Conservation (phyloP, 1,140 invertebrate species). For the Homalodisca vitripennis region DNA sequence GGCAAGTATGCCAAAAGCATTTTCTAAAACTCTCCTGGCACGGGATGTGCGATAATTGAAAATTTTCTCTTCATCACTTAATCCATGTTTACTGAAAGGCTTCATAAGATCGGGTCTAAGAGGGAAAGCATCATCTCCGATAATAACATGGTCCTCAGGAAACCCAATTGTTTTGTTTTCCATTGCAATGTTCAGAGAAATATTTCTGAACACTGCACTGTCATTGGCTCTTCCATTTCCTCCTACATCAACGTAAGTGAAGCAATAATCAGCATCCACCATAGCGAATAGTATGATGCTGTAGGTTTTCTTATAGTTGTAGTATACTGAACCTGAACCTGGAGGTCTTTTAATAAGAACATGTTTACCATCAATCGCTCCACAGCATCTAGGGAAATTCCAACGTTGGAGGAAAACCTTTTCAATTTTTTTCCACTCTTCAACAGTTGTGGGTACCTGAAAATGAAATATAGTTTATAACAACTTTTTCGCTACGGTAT, state of each 20-base stretch:
- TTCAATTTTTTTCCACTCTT: not conserved
- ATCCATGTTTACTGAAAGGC: constrained; percentile 31
- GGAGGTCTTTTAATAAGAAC: not conserved
- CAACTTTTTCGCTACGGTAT: too few species aligned
- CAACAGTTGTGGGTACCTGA: constrained; percentile 5
- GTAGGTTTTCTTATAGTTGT: not conserved
- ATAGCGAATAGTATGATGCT: not conserved
- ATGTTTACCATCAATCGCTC: not conserved
- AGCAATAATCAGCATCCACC: constrained; percentile 5
- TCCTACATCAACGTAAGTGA: constrained; percentile 12
- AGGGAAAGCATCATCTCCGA: constrained; percentile 36
- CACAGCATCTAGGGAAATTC: constrained; percentile 5
- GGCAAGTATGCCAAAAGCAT: constrained; percentile 50
- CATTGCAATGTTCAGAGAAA: constrained; percentile 30
- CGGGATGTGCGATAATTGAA: constrained; percentile 18
- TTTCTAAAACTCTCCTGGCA: constrained; percentile 46
- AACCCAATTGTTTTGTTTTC: constrained; percentile 29
- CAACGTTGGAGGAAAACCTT: not conserved
- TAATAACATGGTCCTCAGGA: constrained; percentile 27
- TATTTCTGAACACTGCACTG: constrained; percentile 22
- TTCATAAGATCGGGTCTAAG: constrained; percentile 30
- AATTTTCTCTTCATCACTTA: constrained; percentile 1
- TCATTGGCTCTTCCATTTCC: constrained; percentile 29
- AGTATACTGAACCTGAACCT: constrained; percentile 7
- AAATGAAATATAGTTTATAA: not conserved